Evolutionary conservation across 1,140 invertebrate species (phyloP), one percentile per base, ranked within the genome.

Genomic region (Cotesia typhae): DNA sequence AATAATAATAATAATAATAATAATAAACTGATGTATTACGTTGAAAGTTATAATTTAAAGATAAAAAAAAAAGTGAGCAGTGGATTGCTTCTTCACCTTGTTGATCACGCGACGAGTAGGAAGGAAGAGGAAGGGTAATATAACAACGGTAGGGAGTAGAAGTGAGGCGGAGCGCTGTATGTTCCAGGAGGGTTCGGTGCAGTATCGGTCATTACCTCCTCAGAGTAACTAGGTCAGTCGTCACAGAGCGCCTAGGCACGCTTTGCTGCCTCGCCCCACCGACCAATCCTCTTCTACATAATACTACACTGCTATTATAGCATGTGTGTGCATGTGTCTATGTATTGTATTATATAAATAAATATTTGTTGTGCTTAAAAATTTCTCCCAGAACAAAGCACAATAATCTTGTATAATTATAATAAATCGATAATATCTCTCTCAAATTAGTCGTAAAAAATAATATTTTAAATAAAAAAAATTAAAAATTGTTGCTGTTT

Each of bases 201-300:
- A 82, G 83, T 87, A 87, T 86, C 85, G 85, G 85, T 87, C 85
- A 87, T 87, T 87, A 87, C 85, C 85, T 87, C 83, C 65, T 79
- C 68, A 78, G 78, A 81, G 82, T 85, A 87, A 87, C 84, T 87
- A 76, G 85, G 85, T 87, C 85, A 87, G 84, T 87, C 85, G 86
- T 86, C 84, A 81, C 80, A 84, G 80, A 83, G 82, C 81, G 80
- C 80, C 79, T 80, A 81, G 84, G 81, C 79, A 80, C 79, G 82
- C 79, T 82, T 79, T 79, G 78, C 61, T 71, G 66, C 55, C 61
- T 55, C 69, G 74, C 80, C 79, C 75, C 52, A 53, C 66, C 73
- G 70, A 35, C 66, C 66, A 47, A 57, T 63, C 72, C 51, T 55
- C 59, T 59, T 69, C 57, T 69, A 53, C 51, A 17, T 37, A 61